Evolutionary conservation across 2,113 vertebrate genomes (phyloP), one percentile per base, ranked within the genome.

Genomic region (Falco punctatus): DNA sequence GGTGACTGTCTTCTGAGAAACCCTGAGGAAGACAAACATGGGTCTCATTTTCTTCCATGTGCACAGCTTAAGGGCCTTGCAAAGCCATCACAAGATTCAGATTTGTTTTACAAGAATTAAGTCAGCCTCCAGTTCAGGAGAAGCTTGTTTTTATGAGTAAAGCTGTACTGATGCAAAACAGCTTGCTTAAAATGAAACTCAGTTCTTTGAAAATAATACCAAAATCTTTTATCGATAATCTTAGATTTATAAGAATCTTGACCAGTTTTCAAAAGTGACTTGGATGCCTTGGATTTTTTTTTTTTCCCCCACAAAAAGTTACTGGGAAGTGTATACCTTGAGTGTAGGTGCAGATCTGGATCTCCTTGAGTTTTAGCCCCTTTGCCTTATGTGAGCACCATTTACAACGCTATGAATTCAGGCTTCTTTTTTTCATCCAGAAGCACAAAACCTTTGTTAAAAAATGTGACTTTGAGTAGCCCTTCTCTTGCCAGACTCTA

Each of bases 381-480:
- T 38, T 54, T 64, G 9, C 1, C 7, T 54, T 55, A 12, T 2
- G 13, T 2, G 3, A 9, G 11, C 2, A 49, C 7, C 18, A 42
- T 48, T 77, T 48, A 22, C 72, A 77, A 46, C n/a, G 6, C 7
- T 4, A 8, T 21, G 11, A 82, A 82, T n/a, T 10, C 15, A 22
- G 9, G 9, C 3, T 52, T 54, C 10, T 24, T 18, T 27, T 27
- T 44, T 59, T 21, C 6, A 55, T 21, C 46, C 3, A 44, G 51
- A 40, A 54, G 3, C 15, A 51, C 27, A 18, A 88, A 64, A 48
- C 4, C 7, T 55, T 10, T 46, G 5, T 52, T 80, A 46, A 11
- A 78, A 81, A 86, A 38, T 0, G 2, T 4, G 21, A n/a, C 15
- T 58, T 65, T 74, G 18, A 75, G 33, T 26, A 69, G 7, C 21